Percentiles rank a stretch among this genome's conserved stretches.
Evolutionary conservation across 2,113 vertebrate species (phyloP).

Genomic region (Oceanodroma tethys): DNA sequence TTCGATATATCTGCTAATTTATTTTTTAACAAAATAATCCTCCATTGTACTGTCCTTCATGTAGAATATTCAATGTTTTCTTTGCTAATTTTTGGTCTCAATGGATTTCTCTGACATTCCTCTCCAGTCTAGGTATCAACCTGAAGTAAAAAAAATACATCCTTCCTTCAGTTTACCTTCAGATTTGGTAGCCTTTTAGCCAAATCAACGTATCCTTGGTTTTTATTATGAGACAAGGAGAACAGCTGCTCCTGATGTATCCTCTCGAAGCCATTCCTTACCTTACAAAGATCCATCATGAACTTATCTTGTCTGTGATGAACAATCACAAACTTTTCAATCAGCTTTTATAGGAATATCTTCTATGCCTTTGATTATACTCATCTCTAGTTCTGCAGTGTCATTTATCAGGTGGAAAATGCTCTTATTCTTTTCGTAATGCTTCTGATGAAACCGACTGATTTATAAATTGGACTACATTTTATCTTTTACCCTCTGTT

Average conservation of each 20-base stretch:
- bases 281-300: not conserved
- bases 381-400: not conserved
- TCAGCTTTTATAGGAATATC: not conserved
- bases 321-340: not conserved
- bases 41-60: not conserved
- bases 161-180: not conserved
- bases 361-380: not conserved
- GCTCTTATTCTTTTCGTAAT: not conserved
- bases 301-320: not conserved
- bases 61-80: accelerated
- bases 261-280: not conserved
- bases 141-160: not conserved
- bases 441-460: not conserved
- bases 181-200: not conserved
- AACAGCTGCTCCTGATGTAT: not conserved
- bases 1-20: not conserved
- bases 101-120: not conserved
- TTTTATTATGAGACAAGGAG: not conserved
- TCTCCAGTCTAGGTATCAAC: not conserved
- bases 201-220: not conserved
- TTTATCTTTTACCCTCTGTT: not conserved
- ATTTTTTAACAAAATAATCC: not conserved
- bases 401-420: not conserved
- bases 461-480: not conserved
- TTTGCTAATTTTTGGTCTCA: not conserved